Percentiles rank a stretch among this genome's conserved stretches.
Conservation (phyloP, 2,797 vertebrate species). For the Cyprinodon diabolis region DNA sequence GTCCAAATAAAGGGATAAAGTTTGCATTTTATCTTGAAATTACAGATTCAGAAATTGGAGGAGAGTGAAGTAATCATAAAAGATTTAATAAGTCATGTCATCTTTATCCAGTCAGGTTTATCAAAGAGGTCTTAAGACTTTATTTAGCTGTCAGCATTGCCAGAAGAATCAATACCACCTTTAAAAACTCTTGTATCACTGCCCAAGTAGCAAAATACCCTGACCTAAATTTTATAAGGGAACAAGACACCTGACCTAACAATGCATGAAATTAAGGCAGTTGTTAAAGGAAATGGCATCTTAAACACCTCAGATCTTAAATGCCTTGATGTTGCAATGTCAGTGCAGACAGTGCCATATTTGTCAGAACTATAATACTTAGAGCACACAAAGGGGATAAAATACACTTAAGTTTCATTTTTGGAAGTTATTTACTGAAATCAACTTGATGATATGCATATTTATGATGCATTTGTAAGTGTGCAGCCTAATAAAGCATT, state of each 20-base stretch:
- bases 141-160: background rate
- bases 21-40: background rate
- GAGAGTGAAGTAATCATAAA: background rate
- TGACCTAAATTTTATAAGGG: background rate
- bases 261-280: background rate
- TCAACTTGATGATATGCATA: background rate
- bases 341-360: background rate
- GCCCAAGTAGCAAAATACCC: background rate
- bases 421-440: background rate
- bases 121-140: background rate
- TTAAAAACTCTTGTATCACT: background rate
- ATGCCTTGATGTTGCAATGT: background rate
- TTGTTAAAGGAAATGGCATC: background rate
- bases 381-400: background rate
- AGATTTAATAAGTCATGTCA: background rate
- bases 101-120: background rate
- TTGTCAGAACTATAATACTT: background rate
- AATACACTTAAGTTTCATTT: background rate
- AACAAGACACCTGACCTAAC: background rate
- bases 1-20: background rate
- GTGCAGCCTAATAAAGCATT: background rate
- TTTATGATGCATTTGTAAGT: background rate
- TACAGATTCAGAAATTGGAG: background rate
- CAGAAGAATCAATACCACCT: background rate
- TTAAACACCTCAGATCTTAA: background rate